Base-by-base conservation (phyloP, 2,113 vertebrate species). In the Neogale vison region DNA sequence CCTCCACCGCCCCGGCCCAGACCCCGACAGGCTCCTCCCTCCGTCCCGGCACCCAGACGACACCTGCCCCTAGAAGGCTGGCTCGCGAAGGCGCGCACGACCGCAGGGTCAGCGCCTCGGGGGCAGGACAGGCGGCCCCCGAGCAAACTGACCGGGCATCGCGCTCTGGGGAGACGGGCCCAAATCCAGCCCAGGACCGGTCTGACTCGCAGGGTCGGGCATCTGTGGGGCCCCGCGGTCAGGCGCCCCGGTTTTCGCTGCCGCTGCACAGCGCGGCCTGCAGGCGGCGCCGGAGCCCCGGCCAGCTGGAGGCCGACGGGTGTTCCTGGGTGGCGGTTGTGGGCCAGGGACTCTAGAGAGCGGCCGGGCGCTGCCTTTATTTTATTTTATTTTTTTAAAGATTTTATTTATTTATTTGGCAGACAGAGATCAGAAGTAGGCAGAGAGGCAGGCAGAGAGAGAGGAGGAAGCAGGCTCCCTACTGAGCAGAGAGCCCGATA, bases 21-120 rank as follows among this genome's bases (percentile, higher is more conserved):
- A 82, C 92, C 92, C 77, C 31, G 17, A n/a, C 50, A 89, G 83
- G 79, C 97, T 95, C 96, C 97, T 93, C 96, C 96, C 94, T 77
- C 26, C 2, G n/a, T n/a, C 77, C 85, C 4, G 55, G 63, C 83
- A 15, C 7, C 65, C 52, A 7, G 55, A 45, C 34, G 11, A 42
- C 90, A 34, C 72, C 11, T 17, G 76, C 18, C 10, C 0, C 0
- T 11, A 23, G 65, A 7, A 0, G 50, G 36, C 26, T 23, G 59
- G 20, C n/a, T 50, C 23, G 1, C 72, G 2, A 29, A 82, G 86
- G 72, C 26, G 79, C 47, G 10, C 31, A 7, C 42, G 20, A n/a
- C 82, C 0, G 2, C 17, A 17, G 31, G 52, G 29, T 67, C 81
- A 1, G 71, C 18, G 8, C 39, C 65, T 1, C 17, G 23, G 84